Percentiles rank a stretch among this genome's conserved stretches.
phyloP scores from a whole-genome alignment of 2,888 invertebrate genomes.

The Lycophotia porphyrea region DNA sequence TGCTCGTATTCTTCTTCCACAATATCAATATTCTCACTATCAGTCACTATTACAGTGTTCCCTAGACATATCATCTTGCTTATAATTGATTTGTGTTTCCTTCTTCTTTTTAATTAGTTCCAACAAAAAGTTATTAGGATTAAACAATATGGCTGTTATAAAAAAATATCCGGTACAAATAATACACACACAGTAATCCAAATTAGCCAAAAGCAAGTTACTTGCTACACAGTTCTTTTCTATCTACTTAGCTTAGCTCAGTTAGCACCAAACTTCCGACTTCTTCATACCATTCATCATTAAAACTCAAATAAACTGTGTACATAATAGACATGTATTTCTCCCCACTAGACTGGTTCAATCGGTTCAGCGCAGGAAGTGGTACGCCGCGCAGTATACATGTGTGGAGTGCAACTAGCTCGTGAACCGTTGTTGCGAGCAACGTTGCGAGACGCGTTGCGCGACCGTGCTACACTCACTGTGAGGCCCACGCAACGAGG shows the following conservation, averaged over 20 bases:
- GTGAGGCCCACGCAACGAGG: conserved; percentile 97
- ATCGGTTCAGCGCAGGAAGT: conserved; percentile 93
- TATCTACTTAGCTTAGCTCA: background rate
- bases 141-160: background rate
- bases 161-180: background rate
- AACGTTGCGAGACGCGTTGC: conserved; percentile 95
- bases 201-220: background rate
- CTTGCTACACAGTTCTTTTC: background rate
- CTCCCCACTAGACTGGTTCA: conserved; percentile 69
- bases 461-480: conserved; percentile 96
- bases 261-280: background rate
- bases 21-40: background rate
- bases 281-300: background rate
- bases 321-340: background rate
- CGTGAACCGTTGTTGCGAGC: conserved; percentile 97
- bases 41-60: background rate
- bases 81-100: background rate
- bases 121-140: background rate
- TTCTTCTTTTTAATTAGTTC: background rate
- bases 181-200: background rate
- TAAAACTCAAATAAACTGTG: background rate
- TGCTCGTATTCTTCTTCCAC: background rate
- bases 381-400: conserved; percentile 96
- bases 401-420: conserved; percentile 98
- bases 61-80: background rate